Conservation (phyloP, 2,113 vertebrate species). For the Phrynocephalus versicolor region DNA sequence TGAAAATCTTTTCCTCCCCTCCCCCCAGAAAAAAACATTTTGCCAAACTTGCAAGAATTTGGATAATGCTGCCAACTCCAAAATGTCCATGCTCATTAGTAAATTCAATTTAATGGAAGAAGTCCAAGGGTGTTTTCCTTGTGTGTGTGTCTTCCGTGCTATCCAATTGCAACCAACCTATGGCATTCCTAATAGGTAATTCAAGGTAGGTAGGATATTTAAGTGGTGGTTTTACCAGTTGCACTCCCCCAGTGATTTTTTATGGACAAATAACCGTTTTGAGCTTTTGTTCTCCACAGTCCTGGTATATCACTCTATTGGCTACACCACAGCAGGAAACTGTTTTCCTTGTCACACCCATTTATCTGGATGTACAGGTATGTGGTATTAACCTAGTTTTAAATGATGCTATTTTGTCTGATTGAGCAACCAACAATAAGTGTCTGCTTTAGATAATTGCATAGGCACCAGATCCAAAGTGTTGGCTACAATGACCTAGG, state of each 20-base stretch:
- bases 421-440: constrained; percentile 59
- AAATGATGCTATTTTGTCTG: constrained; percentile 24
- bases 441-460: constrained; percentile 54
- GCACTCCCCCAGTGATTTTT: no score
- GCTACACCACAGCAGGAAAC: no score
- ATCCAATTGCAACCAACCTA: no score
- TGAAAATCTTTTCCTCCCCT: neutral
- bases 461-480: constrained; percentile 49
- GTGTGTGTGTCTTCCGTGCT: no score
- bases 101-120: neutral
- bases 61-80: neutral
- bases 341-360: no score
- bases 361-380: no score
- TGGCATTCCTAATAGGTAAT: no score
- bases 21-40: neutral
- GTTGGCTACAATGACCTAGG: constrained; percentile 25
- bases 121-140: neutral
- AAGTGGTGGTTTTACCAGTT: no score
- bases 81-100: neutral
- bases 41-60: neutral
- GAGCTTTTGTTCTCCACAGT: no score
- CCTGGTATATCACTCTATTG: no score
- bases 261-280: no score
- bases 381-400: constrained; percentile 32
- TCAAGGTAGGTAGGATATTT: no score